A percentile compares a stretch with the other conserved stretches of the same genome.
Conservation (phyloP, 2,113 vertebrate species). For the Cisticola juncidis region DNA sequence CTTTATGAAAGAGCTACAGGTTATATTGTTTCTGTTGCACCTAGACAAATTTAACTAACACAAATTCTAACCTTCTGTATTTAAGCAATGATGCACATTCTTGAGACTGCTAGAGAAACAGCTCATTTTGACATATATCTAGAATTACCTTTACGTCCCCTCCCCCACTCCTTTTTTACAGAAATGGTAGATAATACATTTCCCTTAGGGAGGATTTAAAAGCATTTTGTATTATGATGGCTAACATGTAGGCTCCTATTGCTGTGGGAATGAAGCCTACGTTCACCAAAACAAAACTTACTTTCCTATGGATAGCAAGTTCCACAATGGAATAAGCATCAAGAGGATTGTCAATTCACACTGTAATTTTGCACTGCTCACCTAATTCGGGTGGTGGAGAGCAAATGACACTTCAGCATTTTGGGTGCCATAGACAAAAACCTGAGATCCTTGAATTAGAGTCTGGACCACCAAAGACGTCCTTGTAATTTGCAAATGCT, state of each 20-base stretch:
- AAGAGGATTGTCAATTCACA: neutral
- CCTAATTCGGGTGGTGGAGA: neutral
- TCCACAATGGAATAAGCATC: neutral
- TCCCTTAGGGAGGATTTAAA: slow-evolving; percentile 62
- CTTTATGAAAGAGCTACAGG: neutral
- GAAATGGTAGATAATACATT: slow-evolving; percentile 58
- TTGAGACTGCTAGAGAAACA: slow-evolving; percentile 51
- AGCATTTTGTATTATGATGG: slow-evolving; percentile 53
- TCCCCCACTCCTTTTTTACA: slow-evolving; percentile 50
- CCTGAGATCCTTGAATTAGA: neutral
- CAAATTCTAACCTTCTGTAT: slow-evolving; percentile 37
- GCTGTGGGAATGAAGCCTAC: slow-evolving; percentile 3
- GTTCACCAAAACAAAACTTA: slow-evolving; percentile 24
- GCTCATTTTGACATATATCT: slow-evolving; percentile 55
- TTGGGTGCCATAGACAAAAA: neutral
- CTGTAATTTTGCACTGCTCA: neutral
- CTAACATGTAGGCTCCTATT: slow-evolving; percentile 42
- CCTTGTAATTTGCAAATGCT: neutral
- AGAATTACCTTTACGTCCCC: slow-evolving; percentile 22
- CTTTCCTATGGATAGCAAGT: neutral
- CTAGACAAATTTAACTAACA: neutral
- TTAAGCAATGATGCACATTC: slow-evolving; percentile 42
- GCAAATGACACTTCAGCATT: neutral
- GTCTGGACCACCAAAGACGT: neutral
- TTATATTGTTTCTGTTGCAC: neutral